Evolutionary conservation across 2,888 invertebrate genomes (phyloP), one percentile per base, ranked within the genome.

Genomic region (Melinopterus prodromus): DNA sequence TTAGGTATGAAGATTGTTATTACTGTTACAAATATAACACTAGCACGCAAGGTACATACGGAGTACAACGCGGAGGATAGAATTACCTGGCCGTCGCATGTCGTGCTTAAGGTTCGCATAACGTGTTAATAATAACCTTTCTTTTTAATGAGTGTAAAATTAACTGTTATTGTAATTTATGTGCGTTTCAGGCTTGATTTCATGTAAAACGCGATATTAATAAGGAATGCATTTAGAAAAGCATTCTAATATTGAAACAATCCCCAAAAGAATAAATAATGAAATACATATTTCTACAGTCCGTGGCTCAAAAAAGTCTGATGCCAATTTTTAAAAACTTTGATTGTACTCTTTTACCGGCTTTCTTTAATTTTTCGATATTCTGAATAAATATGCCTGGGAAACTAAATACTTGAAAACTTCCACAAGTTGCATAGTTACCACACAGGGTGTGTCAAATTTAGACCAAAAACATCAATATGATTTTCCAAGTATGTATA

Each of bases 11-110:
- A 53, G 53, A 53, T 53, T 53, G 53, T 53, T 53, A 53, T 53
- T 53, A 53, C 53, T 53, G 53, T 53, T 53, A 53, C 53, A 53
- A 53, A 53, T 53, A 53, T 53, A 53, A 53, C 53, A 53, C 53
- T 9, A 53, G 53, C 53, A 53, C 53, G 53, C 53, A 53, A 53
- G 53, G 5, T 53, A 53, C 9, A 12, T 9, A 53, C 53, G 53
- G 2, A 53, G 53, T 53, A 53, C 7, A 1, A 53, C 53, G 53
- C 53, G 12, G 53, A 53, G 53, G 53, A 53, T 53, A 53, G 53
- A 53, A 53, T 53, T 53, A 53, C 53, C 53, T 53, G 53, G 53
- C 2, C 53, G 53, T 53, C 53, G 12, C 53, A 53, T 53, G 53
- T 53, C 53, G 53, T 53, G 53, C 53, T 53, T 12, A 53, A 53